Base-by-base conservation (phyloP, 2,797 vertebrate genomes). In the Cossypha niveicapilla region DNA sequence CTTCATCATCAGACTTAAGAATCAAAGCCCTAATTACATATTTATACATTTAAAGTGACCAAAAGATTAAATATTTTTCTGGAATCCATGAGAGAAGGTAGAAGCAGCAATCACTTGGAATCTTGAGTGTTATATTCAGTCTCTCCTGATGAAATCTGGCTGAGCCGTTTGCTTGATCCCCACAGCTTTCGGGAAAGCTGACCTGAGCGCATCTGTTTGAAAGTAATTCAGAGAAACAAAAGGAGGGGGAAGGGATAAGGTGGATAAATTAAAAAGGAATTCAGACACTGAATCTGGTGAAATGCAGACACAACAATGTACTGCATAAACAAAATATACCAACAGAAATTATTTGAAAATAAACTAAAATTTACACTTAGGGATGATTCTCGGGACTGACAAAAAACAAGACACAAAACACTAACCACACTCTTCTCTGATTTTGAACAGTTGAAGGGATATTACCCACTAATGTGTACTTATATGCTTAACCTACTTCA, bases 181-280 rank as follows among this genome's bases (percentile, higher is more conserved):
- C 99, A 99, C 93, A 99, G 98, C 97, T 99, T 99, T 98, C 99
- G 98, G 41, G 99, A 99, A 96, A 99, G 98, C 98, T 99, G 99
- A 96, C 99, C 98, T 56, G 98, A 98, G 86, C 98, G 99, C 98
- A 98, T 99, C 99, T 99, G 98, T 98, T 98, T 97, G 96, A 97
- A 97, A 97, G 95, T 65, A 98, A 97, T 97, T 53, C 97, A 98
- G 94, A 97, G 81, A 98, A 97, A 97, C 86, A 91, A 95, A 94
- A 96, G 81, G 92, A 96, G 81, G 93, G 97, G 96, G 93, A 93
- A 83, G 89, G 96, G 94, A 97, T 96, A 93, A 97, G 91, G 96
- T 84, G 92, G 76, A 90, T 86, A 96, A 94, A 94, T 93, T 95
- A 97, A 97, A 97, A 95, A 94, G 85, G 87, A 94, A 96, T 94